These are phyloP conservation scores for Eupithecia insigniata DNA, from an alignment of 2,888 invertebrate species.

Conservation along the genomic window DNA sequence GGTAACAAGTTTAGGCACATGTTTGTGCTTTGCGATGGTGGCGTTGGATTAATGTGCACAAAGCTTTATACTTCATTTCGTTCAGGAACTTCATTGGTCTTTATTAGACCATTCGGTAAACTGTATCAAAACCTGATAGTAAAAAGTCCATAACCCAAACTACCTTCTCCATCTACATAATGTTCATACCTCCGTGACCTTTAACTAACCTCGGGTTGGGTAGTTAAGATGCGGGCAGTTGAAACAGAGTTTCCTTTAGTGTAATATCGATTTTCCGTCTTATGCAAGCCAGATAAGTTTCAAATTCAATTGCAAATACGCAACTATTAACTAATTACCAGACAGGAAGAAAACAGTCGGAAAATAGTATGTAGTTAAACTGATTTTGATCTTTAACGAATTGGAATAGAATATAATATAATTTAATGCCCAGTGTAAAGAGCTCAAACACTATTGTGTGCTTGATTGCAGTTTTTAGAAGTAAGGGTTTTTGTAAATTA, in stretches of 20 bases:
- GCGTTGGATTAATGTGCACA: too few species aligned
- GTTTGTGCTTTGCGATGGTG: too few species aligned
- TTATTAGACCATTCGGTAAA: background rate
- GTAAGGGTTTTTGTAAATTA: background rate
- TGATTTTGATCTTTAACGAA: background rate
- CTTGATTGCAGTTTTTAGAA: background rate
- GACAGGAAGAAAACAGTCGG: background rate
- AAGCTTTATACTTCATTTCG: too few species aligned
- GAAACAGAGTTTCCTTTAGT: conserved; percentile 48
- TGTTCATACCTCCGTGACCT: conserved; percentile 27
- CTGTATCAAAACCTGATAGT: background rate
- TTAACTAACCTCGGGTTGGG: conserved; percentile 55
- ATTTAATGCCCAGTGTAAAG: too few species aligned
- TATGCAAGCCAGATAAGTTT: conserved; percentile 11
- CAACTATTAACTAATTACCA: background rate
- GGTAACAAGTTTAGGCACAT: too few species aligned
- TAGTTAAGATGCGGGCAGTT: conserved; percentile 49
- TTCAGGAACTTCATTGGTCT: too few species aligned
- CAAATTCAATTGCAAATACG: background rate
- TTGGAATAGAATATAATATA: too few species aligned
- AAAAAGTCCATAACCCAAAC: background rate
- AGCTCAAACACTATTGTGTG: too few species aligned
- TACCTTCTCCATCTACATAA: conserved; percentile 5
- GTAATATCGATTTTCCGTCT: conserved; percentile 46
- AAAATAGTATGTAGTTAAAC: background rate